Conservation (phyloP, 2,888 invertebrate species). For the Athetis lepigone region DNA sequence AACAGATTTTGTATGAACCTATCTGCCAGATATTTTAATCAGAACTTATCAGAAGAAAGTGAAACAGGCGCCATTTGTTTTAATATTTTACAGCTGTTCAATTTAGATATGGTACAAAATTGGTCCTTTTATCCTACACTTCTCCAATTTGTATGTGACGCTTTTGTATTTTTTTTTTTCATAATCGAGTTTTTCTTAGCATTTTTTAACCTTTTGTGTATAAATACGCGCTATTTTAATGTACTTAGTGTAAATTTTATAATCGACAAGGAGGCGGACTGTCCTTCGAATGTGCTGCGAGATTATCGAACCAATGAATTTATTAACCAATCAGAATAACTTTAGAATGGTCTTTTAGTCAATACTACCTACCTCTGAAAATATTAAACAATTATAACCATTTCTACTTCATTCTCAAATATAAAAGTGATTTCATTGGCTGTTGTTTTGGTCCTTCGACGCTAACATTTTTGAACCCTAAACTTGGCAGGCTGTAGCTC, state of each 20-base stretch:
- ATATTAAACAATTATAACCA: too few species aligned
- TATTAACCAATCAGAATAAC: background rate
- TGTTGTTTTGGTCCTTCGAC: background rate
- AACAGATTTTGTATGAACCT: too few species aligned
- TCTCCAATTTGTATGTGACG: slow-evolving; percentile 74
- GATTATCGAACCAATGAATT: background rate
- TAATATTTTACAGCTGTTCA: slow-evolving; percentile 1
- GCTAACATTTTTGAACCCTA: background rate
- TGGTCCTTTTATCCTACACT: slow-evolving; percentile 57
- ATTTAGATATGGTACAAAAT: slow-evolving; percentile 20
- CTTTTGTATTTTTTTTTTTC: slow-evolving; percentile 74
- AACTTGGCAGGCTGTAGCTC: background rate
- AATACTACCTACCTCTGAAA: too few species aligned
- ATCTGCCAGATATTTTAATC: too few species aligned
- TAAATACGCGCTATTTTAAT: slow-evolving; percentile 61
- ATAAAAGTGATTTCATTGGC: background rate
- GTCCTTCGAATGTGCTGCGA: slow-evolving; percentile 36
- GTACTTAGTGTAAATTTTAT: slow-evolving; percentile 70
- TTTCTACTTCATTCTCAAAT: background rate
- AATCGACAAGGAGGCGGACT: slow-evolving; percentile 48
- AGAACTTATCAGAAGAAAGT: too few species aligned
- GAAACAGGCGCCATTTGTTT: too few species aligned
- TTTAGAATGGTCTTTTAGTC: too few species aligned
- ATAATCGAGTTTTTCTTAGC: slow-evolving; percentile 74
- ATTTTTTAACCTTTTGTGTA: slow-evolving; percentile 65